Conservation (phyloP, 2,888 invertebrate genomes). For the Cephus nigrinus region DNA sequence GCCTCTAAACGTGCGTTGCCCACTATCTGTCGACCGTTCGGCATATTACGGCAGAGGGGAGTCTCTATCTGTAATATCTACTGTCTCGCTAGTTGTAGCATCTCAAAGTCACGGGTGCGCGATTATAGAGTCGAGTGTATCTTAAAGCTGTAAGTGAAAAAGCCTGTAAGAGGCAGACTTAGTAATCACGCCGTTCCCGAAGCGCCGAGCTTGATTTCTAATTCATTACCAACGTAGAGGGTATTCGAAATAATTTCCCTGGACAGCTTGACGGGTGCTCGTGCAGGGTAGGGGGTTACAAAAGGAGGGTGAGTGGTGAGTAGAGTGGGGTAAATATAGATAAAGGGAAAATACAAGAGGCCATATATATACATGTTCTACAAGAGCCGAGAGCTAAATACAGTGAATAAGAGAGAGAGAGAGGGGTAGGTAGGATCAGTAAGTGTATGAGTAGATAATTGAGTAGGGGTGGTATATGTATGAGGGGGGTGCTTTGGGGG, state of each 20-base stretch:
- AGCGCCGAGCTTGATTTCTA: conserved; percentile 29
- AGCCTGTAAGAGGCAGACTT: not conserved
- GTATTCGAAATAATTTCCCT: conserved; percentile 23
- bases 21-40: not conserved
- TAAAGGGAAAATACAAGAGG: too few species aligned
- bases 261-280: conserved; percentile 14
- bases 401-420: conserved; percentile 5
- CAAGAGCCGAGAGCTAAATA: conserved; percentile 15
- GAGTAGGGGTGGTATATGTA: not conserved
- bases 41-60: not conserved
- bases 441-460: not conserved
- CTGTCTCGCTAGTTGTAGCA: not conserved
- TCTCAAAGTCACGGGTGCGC: not conserved
- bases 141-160: too few species aligned
- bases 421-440: not conserved
- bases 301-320: conserved; percentile 7
- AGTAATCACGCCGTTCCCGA: not conserved
- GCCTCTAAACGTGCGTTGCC: not conserved
- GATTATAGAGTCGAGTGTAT: not conserved
- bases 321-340: not conserved
- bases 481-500: conserved; percentile 19
- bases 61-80: not conserved
- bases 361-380: conserved; percentile 2
- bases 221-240: conserved; percentile 32
- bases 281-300: conserved; percentile 14